A percentile compares a stretch with the other conserved stretches of the same genome.
phyloP scores from a whole-genome alignment of 2,113 vertebrate species.

The Anarrhichthys ocellatus region DNA sequence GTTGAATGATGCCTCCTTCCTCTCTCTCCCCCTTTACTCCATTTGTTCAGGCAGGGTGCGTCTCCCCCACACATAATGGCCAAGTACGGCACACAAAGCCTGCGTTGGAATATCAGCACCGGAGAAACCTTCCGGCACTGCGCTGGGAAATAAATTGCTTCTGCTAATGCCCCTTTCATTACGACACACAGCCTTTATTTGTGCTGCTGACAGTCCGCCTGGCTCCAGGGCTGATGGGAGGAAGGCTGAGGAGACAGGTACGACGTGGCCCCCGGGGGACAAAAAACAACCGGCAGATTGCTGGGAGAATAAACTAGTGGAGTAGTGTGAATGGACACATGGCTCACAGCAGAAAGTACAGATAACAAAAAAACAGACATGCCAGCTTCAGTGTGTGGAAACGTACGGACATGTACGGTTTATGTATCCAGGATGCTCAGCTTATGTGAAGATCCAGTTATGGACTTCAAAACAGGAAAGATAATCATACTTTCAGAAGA shows the following conservation, averaged over 20 bases:
- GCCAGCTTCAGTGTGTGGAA: neutral
- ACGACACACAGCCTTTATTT: slow-evolving; percentile 76
- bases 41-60: slow-evolving; percentile 56
- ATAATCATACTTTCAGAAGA: neutral
- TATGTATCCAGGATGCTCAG: neutral
- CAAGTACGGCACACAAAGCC: slow-evolving; percentile 70
- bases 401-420: neutral
- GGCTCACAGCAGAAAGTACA: neutral
- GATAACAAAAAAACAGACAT: neutral
- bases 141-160: slow-evolving; percentile 81
- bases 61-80: slow-evolving; percentile 61
- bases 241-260: slow-evolving; percentile 50
- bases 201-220: slow-evolving; percentile 71
- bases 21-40: neutral
- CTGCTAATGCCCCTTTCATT: slow-evolving; percentile 81
- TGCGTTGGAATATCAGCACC: slow-evolving; percentile 64
- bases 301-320: slow-evolving; percentile 20
- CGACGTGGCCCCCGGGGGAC: slow-evolving; percentile 8
- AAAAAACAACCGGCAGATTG: slow-evolving; percentile 16
- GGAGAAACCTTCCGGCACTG: slow-evolving; percentile 72
- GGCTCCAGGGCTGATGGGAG: slow-evolving; percentile 72
- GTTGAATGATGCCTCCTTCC: neutral
- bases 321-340: slow-evolving; percentile 21
- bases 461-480: neutral
- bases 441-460: neutral